Base-by-base conservation (phyloP, 1,140 invertebrate species). In the Drusus annulatus region DNA sequence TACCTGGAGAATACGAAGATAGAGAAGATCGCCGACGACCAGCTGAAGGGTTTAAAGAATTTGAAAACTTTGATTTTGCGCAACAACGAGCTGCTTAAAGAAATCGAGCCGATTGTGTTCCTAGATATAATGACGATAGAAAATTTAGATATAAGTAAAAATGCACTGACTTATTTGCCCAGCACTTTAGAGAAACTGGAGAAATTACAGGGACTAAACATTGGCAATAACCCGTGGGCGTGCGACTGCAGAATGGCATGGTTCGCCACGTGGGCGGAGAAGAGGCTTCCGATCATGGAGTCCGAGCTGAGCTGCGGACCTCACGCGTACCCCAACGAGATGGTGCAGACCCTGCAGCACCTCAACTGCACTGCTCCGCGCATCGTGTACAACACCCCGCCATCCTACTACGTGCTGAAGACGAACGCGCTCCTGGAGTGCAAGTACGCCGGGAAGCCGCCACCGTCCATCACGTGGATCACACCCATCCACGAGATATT, bases 221-320 rank as follows among this genome's bases (percentile, higher is more conserved):
- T 98, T 28, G 87, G 91, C 16, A 92, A 93, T 31, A 98, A 98
- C 87, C 92, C 92, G 1, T 96, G 96, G 92, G 91, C 92, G 5
- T 98, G 97, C 90, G 95, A 97, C 86, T 98, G 97, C 86, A 91
- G 93, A n/a, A 93, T 97, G 91, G 93, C 93, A 63, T 98, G 97
- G 97, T 93, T 98, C 75, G 90, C 92, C 0, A 86, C 90, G 15
- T 96, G 94, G 94, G 88, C 92, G 13, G 90, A 92, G 31, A 84
- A 84, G 54, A 84, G 87, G 23, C 16, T 6, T 62, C 23, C 52
- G 2, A 88, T 92, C 45, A 87, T 91, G 3, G 88, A 91, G 79
- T 91, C 91, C 6, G 91, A 92, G 13, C 84, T 95, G 17, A 92
- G 90, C 45, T 95, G 94, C 83, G 82, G 77, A 6, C 91, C 91